Base-by-base conservation (phyloP, 2,113 vertebrate species). In the Mustela lutreola region DNA sequence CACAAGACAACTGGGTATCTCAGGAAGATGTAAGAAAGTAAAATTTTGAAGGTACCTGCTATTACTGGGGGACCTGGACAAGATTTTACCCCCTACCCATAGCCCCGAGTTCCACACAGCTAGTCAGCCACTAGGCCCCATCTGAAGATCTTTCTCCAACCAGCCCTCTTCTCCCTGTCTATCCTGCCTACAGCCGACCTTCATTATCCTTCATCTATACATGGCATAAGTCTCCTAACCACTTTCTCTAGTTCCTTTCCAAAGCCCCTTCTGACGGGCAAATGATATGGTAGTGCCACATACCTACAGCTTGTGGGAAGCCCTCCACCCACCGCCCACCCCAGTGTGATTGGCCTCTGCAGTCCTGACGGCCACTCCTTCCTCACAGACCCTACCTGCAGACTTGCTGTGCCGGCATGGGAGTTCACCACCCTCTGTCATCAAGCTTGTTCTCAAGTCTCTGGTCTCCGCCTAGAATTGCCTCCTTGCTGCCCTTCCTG, bases 301-400 rank as follows among this genome's bases (percentile, higher is more conserved):
- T 39, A 8, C 2, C 3, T 19, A 28, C 15, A 39, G 36, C 28
- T 24, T 63, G 78, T 79, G 15, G 22, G 26, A 0, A 5, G 10
- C 33, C 33, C 10, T 28, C n/a, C n/a, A 2, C 3, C n/a, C n/a
- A 12, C 3, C 22, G 1, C 33, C 7, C 11, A 16, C 11, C 63
- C 31, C 33, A 26, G 10, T 80, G 48, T 39, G 50, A 60, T 28
- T 12, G 26, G 4, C 14, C 36, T 71, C 56, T 75, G 11, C 0
- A 50, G 4, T 33, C 21, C n/a, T 16, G 15, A n/a, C 2, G 2
- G 39, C 26, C 48, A 42, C 28, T 19, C 3, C 48, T 33, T 28
- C 39, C 7, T 48, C 8, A 45, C n/a, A 86, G 42, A 60, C 16
- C 18, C n/a, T 9, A 56, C 10, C 24, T 31, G 33, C 33, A 82